Percentiles rank a stretch among this genome's conserved stretches.
Conservation (phyloP, 2,113 vertebrate species). For the Sarotherodon lohbergeri region DNA sequence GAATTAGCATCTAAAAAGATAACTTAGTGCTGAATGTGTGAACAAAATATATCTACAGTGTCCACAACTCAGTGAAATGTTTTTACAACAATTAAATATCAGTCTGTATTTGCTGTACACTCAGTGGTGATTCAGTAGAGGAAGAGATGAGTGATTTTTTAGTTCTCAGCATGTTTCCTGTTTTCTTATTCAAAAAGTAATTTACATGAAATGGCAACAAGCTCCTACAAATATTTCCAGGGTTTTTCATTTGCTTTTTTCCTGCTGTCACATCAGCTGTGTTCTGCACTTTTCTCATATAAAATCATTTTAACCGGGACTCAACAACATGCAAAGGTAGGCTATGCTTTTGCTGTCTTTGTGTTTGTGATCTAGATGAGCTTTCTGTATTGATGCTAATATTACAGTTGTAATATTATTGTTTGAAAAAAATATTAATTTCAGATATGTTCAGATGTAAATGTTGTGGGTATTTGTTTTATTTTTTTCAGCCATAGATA, state of each 20-base stretch:
- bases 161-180: background rate
- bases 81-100: no score
- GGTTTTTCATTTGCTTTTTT: accelerated
- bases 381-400: background rate
- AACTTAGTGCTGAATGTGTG: background rate
- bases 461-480: background rate
- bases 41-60: background rate
- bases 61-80: background rate
- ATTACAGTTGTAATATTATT: background rate
- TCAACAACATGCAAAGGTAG: accelerated
- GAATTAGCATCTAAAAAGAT: background rate
- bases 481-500: accelerated
- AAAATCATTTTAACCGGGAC: background rate
- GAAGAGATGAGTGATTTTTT: background rate
- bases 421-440: no score
- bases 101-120: background rate
- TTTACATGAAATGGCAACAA: background rate
- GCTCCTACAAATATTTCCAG: background rate
- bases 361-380: background rate
- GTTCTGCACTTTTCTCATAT: accelerated
- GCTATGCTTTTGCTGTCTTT: background rate
- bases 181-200: background rate
- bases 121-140: background rate
- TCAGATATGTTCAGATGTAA: background rate
- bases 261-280: background rate